phyloP scores from a whole-genome alignment of 1,140 invertebrate species.

The Myzus persicae region DNA sequence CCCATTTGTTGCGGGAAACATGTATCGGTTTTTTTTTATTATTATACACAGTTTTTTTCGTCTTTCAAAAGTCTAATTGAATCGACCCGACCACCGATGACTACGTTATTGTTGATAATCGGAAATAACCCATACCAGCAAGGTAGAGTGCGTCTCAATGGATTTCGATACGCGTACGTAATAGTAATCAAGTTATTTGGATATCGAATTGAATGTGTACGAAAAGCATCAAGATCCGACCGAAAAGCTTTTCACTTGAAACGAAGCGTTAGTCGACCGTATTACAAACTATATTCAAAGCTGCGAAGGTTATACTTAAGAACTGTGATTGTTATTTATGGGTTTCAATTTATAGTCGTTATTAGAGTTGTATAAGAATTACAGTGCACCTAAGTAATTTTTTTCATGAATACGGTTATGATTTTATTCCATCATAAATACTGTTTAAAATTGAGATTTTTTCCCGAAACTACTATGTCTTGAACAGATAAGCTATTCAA shows the following conservation, averaged over 20 bases:
- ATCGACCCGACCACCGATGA: constrained; percentile 14
- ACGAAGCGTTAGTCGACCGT: background rate
- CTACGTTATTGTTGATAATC: constrained; percentile 22
- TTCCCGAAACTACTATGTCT: background rate
- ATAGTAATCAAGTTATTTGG: background rate
- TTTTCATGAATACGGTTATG: background rate
- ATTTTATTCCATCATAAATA: no score
- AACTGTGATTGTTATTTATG: background rate
- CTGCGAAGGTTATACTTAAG: background rate
- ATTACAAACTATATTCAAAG: no score
- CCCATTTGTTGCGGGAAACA: constrained; percentile 35
- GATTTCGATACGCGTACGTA: background rate
- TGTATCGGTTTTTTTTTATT: constrained; percentile 15
- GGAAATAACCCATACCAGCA: background rate
- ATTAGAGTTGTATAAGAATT: background rate
- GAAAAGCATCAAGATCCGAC: background rate
- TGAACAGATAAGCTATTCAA: no score
- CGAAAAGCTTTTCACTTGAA: background rate
- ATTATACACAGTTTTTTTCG: background rate
- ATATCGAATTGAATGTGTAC: background rate
- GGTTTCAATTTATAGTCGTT: background rate
- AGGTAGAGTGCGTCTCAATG: background rate
- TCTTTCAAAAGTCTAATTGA: constrained; percentile 1
- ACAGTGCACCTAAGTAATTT: background rate
- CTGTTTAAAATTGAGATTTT: background rate